Conservation (phyloP, 2,888 invertebrate genomes). For the Caenorhabditis japonica region DNA sequence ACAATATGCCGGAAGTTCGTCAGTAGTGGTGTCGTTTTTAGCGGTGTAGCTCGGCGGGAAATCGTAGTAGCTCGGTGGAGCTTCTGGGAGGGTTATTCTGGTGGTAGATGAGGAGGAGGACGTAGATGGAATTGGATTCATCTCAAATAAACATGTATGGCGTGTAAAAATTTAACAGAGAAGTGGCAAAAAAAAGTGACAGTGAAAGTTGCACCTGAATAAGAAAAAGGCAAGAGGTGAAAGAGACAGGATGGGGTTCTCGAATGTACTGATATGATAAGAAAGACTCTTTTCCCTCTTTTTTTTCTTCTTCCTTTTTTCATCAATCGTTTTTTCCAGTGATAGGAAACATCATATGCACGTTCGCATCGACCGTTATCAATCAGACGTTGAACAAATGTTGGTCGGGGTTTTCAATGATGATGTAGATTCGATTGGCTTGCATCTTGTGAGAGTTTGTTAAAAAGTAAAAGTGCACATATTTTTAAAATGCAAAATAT, state of each 20-base stretch:
- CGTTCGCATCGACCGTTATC: conserved; percentile 30
- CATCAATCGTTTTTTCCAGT: not conserved
- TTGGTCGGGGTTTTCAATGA: no score
- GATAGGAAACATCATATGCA: conserved; percentile 25
- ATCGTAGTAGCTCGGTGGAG: conserved; percentile 46
- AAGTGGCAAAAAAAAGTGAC: not conserved
- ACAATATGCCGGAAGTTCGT: conserved; percentile 33
- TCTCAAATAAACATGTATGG: no score
- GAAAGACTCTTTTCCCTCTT: not conserved
- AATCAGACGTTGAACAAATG: not conserved
- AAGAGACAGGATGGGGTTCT: conserved; percentile 1
- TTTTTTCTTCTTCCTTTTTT: conserved; percentile 12
- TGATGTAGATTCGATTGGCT: no score
- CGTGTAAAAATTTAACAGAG: not conserved
- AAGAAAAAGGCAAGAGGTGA: conserved; percentile 7
- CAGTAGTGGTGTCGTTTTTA: conserved; percentile 7
- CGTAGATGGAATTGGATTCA: conserved; percentile 20
- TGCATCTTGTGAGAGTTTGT: no score
- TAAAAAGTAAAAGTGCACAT: no score
- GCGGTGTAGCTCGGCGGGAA: conserved; percentile 40
- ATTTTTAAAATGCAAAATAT: no score
- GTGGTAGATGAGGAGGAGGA: conserved; percentile 1
- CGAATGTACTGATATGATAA: conserved; percentile 22
- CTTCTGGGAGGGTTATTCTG: conserved; percentile 29
- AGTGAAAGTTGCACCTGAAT: conserved; percentile 11